Percentiles rank a stretch among this genome's conserved stretches.
Conservation (phyloP, 2,797 vertebrate species). For the Falco rusticolus region DNA sequence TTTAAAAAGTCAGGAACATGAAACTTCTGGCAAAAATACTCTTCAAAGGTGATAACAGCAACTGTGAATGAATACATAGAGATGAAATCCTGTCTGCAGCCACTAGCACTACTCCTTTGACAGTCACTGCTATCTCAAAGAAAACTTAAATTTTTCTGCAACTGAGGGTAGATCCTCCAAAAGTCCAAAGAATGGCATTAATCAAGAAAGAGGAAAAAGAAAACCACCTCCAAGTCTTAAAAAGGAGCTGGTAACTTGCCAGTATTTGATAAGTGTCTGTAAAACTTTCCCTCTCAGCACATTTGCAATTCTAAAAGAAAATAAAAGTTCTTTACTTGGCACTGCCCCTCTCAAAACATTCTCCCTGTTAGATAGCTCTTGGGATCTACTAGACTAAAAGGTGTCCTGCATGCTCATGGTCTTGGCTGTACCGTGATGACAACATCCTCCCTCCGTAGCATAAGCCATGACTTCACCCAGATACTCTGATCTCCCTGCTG, state of each 20-base stretch:
- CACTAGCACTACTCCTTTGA: not conserved
- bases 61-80: constrained; percentile 25
- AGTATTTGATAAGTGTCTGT: not conserved
- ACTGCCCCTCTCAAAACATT: not conserved
- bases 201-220: not conserved
- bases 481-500: not conserved
- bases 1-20: constrained; percentile 17
- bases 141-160: not conserved
- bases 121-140: not conserved
- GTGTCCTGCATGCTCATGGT: not conserved
- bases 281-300: not conserved
- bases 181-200: not conserved
- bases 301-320: not conserved
- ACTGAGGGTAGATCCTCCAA: not conserved
- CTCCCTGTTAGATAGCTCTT: not conserved
- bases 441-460: not conserved
- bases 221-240: not conserved
- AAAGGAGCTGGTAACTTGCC: not conserved
- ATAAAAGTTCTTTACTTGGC: not conserved
- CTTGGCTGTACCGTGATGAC: not conserved
- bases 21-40: constrained; percentile 30
- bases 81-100: constrained; percentile 14
- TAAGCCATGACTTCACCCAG: not conserved
- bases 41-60: constrained; percentile 35
- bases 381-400: not conserved